Evolutionary conservation across 1,140 invertebrate genomes (phyloP).

Genomic region (Eumaeus atala): DNA sequence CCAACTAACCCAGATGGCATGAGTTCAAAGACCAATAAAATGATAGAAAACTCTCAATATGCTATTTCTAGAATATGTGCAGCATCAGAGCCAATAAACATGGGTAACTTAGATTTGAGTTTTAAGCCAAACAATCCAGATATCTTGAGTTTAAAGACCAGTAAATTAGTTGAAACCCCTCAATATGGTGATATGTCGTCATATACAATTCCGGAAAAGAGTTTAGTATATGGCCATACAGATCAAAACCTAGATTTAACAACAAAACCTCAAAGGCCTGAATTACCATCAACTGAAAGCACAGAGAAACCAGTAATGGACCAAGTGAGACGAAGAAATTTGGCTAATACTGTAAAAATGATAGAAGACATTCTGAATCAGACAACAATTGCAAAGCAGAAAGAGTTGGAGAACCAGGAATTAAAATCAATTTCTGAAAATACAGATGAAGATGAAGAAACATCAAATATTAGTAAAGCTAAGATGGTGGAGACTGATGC

Average conservation of each 20-base stretch:
- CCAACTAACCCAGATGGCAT: neutral
- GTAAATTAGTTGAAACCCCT: neutral
- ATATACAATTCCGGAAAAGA: too few relatives aligned
- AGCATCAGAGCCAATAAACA: neutral
- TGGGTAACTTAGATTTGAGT: neutral
- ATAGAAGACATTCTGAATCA: conserved; percentile 58
- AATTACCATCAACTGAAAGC: conserved; percentile 16
- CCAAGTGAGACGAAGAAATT: conserved; percentile 40
- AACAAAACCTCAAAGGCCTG: conserved; percentile 16
- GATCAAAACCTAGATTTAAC: conserved; percentile 11
- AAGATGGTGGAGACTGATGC: conserved; percentile 2
- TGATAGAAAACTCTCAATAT: neutral
- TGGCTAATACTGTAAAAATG: conserved; percentile 57
- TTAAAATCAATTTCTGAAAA: neutral
- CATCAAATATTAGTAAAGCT: neutral
- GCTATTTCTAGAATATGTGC: too few relatives aligned
- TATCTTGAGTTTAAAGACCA: neutral
- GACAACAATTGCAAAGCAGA: conserved; percentile 26
- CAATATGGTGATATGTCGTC: too few relatives aligned
- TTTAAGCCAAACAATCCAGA: neutral
- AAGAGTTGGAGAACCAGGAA: conserved; percentile 1
- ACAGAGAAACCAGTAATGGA: conserved; percentile 24
- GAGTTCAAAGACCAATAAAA: neutral
- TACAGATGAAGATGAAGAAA: conserved; percentile 3
- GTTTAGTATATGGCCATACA: neutral